Base-by-base conservation (phyloP, 1,140 invertebrate genomes). In the Drosophila santomea region DNA sequence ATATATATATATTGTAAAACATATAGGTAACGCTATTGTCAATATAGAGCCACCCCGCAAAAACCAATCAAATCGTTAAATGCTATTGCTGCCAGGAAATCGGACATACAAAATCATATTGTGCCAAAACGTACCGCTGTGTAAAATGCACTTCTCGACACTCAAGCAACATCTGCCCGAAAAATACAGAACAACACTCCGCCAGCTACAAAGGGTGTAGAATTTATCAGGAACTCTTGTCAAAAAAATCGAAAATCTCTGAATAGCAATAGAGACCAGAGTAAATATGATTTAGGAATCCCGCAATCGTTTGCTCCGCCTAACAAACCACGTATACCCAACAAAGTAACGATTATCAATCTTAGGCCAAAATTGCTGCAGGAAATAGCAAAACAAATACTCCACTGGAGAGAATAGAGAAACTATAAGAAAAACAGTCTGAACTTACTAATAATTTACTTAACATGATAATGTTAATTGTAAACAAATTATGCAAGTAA, bases 201-300 rank as follows among this genome's bases (percentile, higher is more conserved):
- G 91, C 91, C 14, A 93, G 90, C 11, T 58, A 63, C 59, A 60
- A 61, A 69, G 45, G 20, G 12, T 61, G 36, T 43, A 50, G 6
- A 28, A 23, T 51, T 7, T 41, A 61, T 41, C 23, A 73, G 23
- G 36, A 69, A 41, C 62, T 43, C 50, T 45, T 58, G 45, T 64
- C 44, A 39, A 61, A 66, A 67, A 3, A 45, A 45, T 45, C 20
- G 44, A 23, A 45, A 45, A 23, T 17, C 20, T 10, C 11, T 45
- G 44, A 10, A 45, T 23, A 20, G 8, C 10, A 45, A 45, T 28
- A 28, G 25, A 3, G 44, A 45, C 17, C 44, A 45, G 10, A 45
- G 10, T 45, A 45, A 45, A 45, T 23, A 45, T 20, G 6, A 28
- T 28, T 28, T 28, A 28, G 25, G 25, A 28, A 28, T 28, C 25